Conservation (phyloP, 2,797 vertebrate species). For the Silurus aristotelis region DNA sequence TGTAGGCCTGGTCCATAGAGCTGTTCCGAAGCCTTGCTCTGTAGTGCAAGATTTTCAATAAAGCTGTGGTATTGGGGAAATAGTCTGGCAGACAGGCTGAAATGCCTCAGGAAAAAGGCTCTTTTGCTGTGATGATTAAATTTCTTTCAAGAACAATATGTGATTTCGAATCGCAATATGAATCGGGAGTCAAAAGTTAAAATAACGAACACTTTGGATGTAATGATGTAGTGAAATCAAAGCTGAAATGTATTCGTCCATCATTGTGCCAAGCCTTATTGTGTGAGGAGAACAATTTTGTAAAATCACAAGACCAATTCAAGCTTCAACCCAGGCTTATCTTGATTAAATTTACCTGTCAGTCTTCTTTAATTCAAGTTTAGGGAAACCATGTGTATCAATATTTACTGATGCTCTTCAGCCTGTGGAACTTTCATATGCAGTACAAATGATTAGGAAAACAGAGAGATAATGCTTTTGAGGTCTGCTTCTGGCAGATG, state of each 20-base stretch:
- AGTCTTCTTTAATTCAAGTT: conserved; percentile 33
- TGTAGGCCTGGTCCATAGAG: conserved; percentile 20
- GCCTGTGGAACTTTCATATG: background rate
- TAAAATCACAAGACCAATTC: conserved; percentile 34
- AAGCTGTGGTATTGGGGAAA: conserved; percentile 37
- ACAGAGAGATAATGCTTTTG: background rate
- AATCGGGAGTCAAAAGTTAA: conserved; percentile 24
- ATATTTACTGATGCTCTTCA: conserved; percentile 13
- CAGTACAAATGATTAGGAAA: background rate
- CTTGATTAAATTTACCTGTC: conserved; percentile 30
- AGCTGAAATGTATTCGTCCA: conserved; percentile 32
- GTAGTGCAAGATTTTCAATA: conserved; percentile 46
- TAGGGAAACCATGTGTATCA: conserved; percentile 4
- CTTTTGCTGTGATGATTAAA: conserved; percentile 41
- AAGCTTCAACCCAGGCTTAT: conserved; percentile 14
- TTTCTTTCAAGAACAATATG: conserved; percentile 27
- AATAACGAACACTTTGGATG: background rate
- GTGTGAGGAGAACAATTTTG: conserved; percentile 29
- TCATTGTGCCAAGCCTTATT: conserved; percentile 28
- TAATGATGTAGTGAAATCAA: background rate
- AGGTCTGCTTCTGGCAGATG: background rate
- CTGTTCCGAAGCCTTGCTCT: conserved; percentile 28
- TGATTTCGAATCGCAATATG: conserved; percentile 25
- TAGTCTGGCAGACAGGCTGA: conserved; percentile 23
- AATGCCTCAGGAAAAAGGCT: conserved; percentile 12